Percentiles rank a stretch among this genome's conserved stretches.
Evolutionary conservation across 2,888 invertebrate genomes (phyloP).

Genomic region (Ephialtes manifestator): DNA sequence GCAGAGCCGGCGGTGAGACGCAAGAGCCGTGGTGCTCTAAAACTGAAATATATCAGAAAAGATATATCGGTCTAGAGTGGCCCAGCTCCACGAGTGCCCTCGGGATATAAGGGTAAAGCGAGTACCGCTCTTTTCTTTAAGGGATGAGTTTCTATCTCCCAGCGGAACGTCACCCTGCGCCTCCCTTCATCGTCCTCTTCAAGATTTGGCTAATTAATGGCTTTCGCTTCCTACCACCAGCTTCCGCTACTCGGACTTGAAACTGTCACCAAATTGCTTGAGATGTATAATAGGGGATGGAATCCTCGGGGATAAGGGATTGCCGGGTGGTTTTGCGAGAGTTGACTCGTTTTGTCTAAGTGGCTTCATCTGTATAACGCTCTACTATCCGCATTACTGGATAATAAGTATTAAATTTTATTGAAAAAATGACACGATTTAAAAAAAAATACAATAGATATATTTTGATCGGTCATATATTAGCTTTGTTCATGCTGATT

Average conservation of each 20-base stretch:
- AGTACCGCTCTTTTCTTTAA: conserved; percentile 37
- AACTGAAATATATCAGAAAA: conserved; percentile 78
- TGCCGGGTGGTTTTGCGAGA: background rate
- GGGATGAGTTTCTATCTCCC: conserved; percentile 53
- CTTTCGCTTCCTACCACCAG: conserved; percentile 48
- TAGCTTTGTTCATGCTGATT: too few relatives aligned
- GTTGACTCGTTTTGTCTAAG: background rate
- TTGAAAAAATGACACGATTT: background rate
- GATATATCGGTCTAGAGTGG: conserved; percentile 76
- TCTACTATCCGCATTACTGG: background rate
- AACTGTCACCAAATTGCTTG: conserved; percentile 61
- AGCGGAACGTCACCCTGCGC: conserved; percentile 21
- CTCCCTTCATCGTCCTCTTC: conserved; percentile 32
- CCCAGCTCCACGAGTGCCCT: conserved; percentile 59
- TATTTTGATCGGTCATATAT: too few relatives aligned
- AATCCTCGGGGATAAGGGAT: conserved; percentile 30
- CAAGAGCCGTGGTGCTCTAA: conserved; percentile 69
- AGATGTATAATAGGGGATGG: conserved; percentile 33
- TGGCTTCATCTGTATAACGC: background rate
- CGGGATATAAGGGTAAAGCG: conserved; percentile 58
- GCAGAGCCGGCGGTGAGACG: conserved; percentile 63
- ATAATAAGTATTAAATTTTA: background rate
- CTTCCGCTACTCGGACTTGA: conserved; percentile 8
- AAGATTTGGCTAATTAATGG: conserved; percentile 67
- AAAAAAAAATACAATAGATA: too few relatives aligned